Evolutionary conservation across 2,113 vertebrate genomes (phyloP), one percentile per base, ranked within the genome.

Genomic region (Oxygymnocypris stewartii): DNA sequence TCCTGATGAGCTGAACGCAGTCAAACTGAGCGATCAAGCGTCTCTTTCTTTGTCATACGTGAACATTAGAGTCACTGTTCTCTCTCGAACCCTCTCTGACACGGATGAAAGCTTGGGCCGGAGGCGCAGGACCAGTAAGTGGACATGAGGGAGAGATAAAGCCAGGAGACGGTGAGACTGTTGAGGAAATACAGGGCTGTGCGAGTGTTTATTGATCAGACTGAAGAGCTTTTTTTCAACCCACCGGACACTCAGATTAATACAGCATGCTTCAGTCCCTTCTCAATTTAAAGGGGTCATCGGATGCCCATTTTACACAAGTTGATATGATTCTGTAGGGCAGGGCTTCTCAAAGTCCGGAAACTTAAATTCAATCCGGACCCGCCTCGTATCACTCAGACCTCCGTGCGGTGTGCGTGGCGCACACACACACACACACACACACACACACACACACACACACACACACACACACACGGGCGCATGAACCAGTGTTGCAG

Each of bases 131-230:
- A 59, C 18, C 54, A 40, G 35, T 82, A 67, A 69, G n/a, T 6
- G 40, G 40, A 69, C 80, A 18, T 23, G 9, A 69, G 80, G 63
- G 80, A 82, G 37, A 31, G 42, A 82, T 82, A 23, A 20, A 71
- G 78, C 10, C 44, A 69, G 80, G 63, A 23, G 63, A 51, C 13
- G 28, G 9, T 12, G 10, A 35, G 44, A 23, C 80, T 25, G 54
- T 12, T n/a, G 54, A 80, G 78, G 78, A 42, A 42, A 42, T n/a
- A n/a, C 78, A 57, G 6, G 35, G 4, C 54, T 18, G 54, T 18
- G 11, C 9, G 3, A 59, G 35, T 35, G 31, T 61, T 79, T 79
- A 79, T 79, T 79, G 78, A 79, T 79, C 54, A 23, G 31, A 59
- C 31, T 35, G 31, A 79, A 59, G 49, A 59, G 78, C 78, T 79